Evolutionary conservation across 1,140 invertebrate species (phyloP), one percentile per base, ranked within the genome.

Genomic region (Sitobion miscanthi): DNA sequence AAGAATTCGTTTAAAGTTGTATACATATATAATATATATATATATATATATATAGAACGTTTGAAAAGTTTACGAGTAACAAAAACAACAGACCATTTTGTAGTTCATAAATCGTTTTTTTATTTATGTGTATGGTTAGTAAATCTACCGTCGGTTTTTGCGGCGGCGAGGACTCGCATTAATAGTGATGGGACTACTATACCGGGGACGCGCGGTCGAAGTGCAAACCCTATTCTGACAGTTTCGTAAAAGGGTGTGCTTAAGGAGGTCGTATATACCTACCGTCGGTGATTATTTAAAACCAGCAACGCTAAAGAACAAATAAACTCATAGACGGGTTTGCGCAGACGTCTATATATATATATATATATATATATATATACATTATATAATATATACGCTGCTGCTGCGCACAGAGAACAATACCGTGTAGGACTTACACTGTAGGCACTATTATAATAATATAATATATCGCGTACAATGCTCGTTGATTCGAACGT

Each of bases 71-170:
- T 77, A 77, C 14, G 62, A 77, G 62, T 77, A 35, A 77, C 62
- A 77, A 77, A 77, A 77, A 77, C 62, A n/a, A 77, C 62, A n/a
- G 62, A n/a, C 62, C 62, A 77, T 77, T 77, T 77, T 77, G 62
- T 77, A 77, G 62, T n/a, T 77, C 62, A 77, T 77, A 77, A 77
- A 77, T 77, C 62, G 14, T 77, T 77, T 77, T 77, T 77, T 83
- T 83, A 83, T 88, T n/a, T 88, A 42, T 88, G 30, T 42, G 35
- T 62, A 23, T 90, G 88, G 23, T 42, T 38, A 25, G 23, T 45
- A 42, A 57, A 90, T 42, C 14, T 14, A 90, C 42, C 38, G 88
- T 42, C 8, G 54, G 38, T 89, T 87, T 89, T 89, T 42, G 88
- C 9, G 38, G 52, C 42, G 45, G 45, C 23, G 30, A 38, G 21